These are phyloP conservation scores for Lysiphlebus fabarum DNA, from an alignment of 1,140 invertebrate species.

Conservation along the genomic window DNA sequence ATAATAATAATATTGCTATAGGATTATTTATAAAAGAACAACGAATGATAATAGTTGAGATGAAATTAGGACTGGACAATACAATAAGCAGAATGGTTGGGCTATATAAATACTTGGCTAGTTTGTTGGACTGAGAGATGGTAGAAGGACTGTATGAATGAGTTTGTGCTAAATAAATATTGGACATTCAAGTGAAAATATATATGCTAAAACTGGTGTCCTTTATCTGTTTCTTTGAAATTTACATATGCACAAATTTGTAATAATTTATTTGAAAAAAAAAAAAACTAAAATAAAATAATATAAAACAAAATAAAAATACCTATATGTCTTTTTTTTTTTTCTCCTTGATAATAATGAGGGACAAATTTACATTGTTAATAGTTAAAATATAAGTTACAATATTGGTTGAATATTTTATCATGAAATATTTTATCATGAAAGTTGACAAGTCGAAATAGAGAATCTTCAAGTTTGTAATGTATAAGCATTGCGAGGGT, in stretches of 20 bases:
- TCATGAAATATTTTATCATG: conserved; percentile 4
- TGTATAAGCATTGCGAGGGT: conserved; percentile 23
- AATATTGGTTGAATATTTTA: conserved; percentile 11
- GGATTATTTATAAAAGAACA: too few species aligned
- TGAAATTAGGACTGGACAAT: conserved; percentile 20
- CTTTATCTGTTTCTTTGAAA: neutral
- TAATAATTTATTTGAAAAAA: neutral
- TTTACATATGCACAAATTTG: neutral
- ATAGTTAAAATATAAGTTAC: neutral
- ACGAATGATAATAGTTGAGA: neutral
- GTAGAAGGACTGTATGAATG: too few species aligned
- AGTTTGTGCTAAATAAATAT: conserved; percentile 35
- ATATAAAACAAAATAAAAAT: too few species aligned
- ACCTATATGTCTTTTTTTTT: too few species aligned
- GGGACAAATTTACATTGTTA: too few species aligned
- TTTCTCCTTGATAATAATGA: too few species aligned
- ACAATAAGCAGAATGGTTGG: conserved; percentile 28
- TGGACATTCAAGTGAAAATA: conserved; percentile 35
- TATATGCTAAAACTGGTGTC: conserved; percentile 14
- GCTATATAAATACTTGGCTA: conserved; percentile 34
- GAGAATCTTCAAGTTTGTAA: conserved; percentile 17
- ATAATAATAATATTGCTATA: too few species aligned
- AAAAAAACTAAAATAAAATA: too few species aligned
- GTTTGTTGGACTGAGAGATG: conserved; percentile 29
- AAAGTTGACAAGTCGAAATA: conserved; percentile 12